Evolutionary conservation across 2,113 vertebrate species (phyloP).

Genomic region (Recurvirostra avosetta): DNA sequence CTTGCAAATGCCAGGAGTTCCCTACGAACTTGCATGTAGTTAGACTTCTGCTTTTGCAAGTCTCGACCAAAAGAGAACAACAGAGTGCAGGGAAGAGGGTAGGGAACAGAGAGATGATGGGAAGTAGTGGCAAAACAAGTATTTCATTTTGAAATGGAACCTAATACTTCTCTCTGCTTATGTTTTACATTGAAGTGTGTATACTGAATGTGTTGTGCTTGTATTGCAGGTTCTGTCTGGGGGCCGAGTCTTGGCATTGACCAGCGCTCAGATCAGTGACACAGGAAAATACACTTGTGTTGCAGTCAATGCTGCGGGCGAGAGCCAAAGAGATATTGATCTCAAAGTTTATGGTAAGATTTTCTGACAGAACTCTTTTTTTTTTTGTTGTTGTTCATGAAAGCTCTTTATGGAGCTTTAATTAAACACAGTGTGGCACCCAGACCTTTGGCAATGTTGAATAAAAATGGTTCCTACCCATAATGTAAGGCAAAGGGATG

Average conservation of each 20-base stretch:
- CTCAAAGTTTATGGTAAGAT: conserved; percentile 88
- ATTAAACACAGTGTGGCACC: background rate
- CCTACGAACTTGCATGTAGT: background rate
- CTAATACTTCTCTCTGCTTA: background rate
- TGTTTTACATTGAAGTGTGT: background rate
- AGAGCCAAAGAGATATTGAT: conserved; percentile 84
- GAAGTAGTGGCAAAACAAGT: background rate
- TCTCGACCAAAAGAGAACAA: background rate
- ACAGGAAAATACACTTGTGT: conserved; percentile 89
- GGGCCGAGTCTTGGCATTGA: conserved; percentile 82
- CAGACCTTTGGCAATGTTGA: background rate
- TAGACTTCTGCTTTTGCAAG: background rate
- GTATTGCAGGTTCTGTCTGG: conserved; percentile 82
- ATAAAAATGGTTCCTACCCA: background rate
- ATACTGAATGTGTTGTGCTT: background rate
- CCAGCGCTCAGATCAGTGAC: conserved; percentile 87
- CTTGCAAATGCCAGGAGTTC: background rate
- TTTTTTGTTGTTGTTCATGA: background rate
- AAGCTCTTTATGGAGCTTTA: background rate
- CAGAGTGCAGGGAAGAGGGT: background rate
- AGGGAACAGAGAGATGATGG: background rate
- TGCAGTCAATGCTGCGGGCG: conserved; percentile 92
- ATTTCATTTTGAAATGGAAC: background rate
- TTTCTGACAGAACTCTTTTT: background rate
- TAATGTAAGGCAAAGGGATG: background rate